Evolutionary conservation across 2,888 invertebrate species (phyloP), one percentile per base, ranked within the genome.

Genomic region (Malthinus seriepunctatus): DNA sequence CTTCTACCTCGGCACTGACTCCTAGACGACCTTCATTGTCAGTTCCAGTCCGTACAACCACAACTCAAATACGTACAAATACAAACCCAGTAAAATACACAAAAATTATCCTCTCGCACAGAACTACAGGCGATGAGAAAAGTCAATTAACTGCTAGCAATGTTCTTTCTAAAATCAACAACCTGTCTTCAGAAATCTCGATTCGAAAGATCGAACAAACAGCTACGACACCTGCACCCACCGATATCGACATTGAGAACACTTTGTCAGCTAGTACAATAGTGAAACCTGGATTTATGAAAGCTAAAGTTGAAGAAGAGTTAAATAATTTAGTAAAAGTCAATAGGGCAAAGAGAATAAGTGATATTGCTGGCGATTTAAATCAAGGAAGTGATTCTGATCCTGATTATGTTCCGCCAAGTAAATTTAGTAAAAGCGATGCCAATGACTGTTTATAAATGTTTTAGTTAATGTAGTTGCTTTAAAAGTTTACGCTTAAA

Each of bases 91-190:
- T 67, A 4, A 83, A 83, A 63, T 82, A 81, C 51, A 81, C 82
- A 1, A 82, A 82, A 65, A 82, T 83, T 56, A 80, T 83, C 60
- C 69, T 83, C 32, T 80, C 82, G 1, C 82, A 82, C 60, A 77
- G 79, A 59, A 63, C 63, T 12, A 38, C 60, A 1, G 52, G 65
- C 1, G 70, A 71, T 34, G 53, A 56, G 10, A 66, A 67, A 23
- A 51, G 62, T 48, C 65, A 63, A 60, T 31, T 60, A 8, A 15
- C 51, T 9, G 46, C 49, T 10, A 32, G 66, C 12, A 66, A 61
- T 53, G 44, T 64, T 23, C 51, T 65, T 10, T 34, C 62, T 33
- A 65, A 63, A 61, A 65, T 71, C 9, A 62, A 58, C 46, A 63
- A 56, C 54, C 48, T 71, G 11, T 64, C 70, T 3, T 63, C 71